Evolutionary conservation across 1,140 invertebrate species (phyloP).

Genomic region (Zaprionus lachaisei): DNA sequence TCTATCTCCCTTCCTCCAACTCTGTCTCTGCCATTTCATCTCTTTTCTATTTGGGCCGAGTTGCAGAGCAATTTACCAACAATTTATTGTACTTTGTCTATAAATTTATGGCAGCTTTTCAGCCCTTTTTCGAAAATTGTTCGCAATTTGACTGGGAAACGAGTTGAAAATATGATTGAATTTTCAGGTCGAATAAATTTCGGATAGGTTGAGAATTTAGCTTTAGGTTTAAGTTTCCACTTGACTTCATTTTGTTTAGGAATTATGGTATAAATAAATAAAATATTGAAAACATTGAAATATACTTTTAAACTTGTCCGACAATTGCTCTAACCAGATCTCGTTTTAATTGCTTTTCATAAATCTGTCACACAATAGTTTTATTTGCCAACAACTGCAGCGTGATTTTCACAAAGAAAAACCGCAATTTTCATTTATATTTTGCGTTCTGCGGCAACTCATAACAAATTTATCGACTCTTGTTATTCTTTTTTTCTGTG

Average conservation of each 20-base stretch:
- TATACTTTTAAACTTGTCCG: background rate
- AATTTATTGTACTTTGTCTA: conserved; percentile 47
- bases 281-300: background rate
- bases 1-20: background rate
- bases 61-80: conserved; percentile 29
- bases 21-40: background rate
- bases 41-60: background rate
- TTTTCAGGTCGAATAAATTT: background rate
- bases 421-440: conserved; percentile 7
- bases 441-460: background rate
- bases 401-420: background rate
- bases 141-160: background rate
- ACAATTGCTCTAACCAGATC: background rate
- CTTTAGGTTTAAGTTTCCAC: background rate
- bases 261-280: background rate
- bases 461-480: background rate
- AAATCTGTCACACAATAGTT: background rate
- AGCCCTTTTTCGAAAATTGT: conserved; percentile 4
- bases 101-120: conserved; percentile 22
- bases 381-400: background rate
- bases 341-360: background rate
- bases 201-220: background rate
- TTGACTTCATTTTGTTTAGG: background rate
- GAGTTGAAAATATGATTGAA: background rate
- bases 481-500: background rate